These are phyloP conservation scores for Adelosebastes latens DNA, from an alignment of 2,797 vertebrate species.

Conservation along the genomic window DNA sequence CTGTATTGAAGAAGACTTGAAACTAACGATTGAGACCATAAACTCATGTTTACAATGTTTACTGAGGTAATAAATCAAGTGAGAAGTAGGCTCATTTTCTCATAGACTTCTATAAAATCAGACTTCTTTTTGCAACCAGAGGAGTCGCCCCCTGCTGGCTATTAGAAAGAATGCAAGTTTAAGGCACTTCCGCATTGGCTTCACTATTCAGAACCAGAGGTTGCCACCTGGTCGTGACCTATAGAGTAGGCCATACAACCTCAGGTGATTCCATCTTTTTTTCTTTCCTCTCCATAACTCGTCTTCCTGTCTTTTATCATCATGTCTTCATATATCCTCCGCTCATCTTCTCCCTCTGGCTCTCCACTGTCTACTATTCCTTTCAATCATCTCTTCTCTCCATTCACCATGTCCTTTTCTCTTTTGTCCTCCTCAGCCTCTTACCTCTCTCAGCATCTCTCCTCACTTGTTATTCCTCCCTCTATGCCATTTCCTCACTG, in stretches of 20 bases:
- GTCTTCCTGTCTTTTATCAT: background rate
- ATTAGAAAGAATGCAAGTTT: too few species aligned
- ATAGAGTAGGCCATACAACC: slow-evolving; percentile 51
- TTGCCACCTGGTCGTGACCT: slow-evolving; percentile 11
- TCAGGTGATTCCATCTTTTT: slow-evolving; percentile 22
- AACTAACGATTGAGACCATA: too few species aligned
- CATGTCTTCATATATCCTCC: background rate
- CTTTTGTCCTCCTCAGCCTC: background rate
- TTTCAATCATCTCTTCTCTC: background rate
- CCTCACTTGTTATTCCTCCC: background rate
- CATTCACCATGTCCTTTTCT: background rate
- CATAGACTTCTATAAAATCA: too few species aligned
- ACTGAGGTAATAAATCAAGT: too few species aligned
- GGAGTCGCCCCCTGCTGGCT: too few species aligned
- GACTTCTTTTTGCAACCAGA: too few species aligned
- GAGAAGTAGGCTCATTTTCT: too few species aligned
- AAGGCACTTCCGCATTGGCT: too few species aligned
- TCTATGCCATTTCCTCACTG: background rate
- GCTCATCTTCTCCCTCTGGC: background rate
- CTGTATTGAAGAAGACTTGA: too few species aligned
- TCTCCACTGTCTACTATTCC: background rate
- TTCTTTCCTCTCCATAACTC: background rate
- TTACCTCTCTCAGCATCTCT: background rate
- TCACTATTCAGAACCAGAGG: too few species aligned
- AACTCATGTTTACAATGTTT: too few species aligned